phyloP scores from a whole-genome alignment of 2,888 invertebrate species.

The Copidosoma aretas region DNA sequence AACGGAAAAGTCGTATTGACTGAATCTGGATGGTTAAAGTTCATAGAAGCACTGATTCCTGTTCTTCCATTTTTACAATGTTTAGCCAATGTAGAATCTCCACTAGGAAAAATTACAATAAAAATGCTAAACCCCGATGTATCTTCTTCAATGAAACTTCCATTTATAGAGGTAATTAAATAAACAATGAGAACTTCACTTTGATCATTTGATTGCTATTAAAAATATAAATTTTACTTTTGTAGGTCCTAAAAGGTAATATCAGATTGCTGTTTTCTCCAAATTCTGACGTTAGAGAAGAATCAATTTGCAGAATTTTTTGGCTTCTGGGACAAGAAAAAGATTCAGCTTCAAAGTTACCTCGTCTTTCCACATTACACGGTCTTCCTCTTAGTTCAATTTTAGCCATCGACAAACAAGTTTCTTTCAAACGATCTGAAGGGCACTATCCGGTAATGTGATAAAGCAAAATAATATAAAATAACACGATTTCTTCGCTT shows the following conservation, averaged over 20 bases:
- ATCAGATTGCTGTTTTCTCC: conserved; percentile 63
- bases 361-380: conserved; percentile 63
- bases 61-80: conserved; percentile 70
- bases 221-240: conserved; percentile 9
- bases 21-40: conserved; percentile 69
- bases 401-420: conserved; percentile 58
- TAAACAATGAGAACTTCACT: neutral
- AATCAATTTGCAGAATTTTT: conserved; percentile 65
- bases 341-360: conserved; percentile 61
- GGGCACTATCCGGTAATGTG: conserved; percentile 56
- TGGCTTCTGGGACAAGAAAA: conserved; percentile 65
- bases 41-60: conserved; percentile 68
- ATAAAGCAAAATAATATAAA: neutral
- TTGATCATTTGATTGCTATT: neutral
- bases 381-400: conserved; percentile 63
- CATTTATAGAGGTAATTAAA: conserved; percentile 65
- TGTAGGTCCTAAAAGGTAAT: conserved; percentile 64
- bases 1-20: conserved; percentile 71
- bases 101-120: conserved; percentile 69
- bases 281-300: conserved; percentile 62
- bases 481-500: no score
- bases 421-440: conserved; percentile 48
- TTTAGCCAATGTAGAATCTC: conserved; percentile 65
- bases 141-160: conserved; percentile 68
- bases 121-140: conserved; percentile 72